Conservation (phyloP, 2,113 vertebrate genomes). For the Eulacestoma nigropectus region DNA sequence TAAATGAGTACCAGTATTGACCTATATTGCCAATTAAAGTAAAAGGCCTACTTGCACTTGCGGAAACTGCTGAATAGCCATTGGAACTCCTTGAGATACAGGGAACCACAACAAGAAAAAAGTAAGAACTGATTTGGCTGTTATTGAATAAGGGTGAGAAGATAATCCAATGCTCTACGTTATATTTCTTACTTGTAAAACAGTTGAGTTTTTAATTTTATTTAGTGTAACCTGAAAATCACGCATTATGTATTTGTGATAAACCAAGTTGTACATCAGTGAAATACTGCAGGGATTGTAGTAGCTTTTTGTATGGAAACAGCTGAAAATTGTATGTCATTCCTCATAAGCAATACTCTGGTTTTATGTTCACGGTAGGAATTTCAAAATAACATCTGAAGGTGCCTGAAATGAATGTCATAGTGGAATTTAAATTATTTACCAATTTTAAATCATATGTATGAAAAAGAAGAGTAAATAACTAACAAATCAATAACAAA, state of each 20-base stretch:
- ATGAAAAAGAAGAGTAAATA: conserved; percentile 19
- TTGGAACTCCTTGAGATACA: background rate
- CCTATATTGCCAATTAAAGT: background rate
- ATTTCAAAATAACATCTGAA: conserved; percentile 23
- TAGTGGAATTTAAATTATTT: conserved; percentile 8
- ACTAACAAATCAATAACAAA: conserved; percentile 45
- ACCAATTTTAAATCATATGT: conserved; percentile 17
- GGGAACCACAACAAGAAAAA: background rate
- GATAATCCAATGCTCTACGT: background rate
- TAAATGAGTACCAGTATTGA: background rate
- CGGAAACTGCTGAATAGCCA: background rate
- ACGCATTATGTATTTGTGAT: background rate
- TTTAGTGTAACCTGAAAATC: background rate
- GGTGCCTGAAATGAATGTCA: background rate
- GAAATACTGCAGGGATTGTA: background rate
- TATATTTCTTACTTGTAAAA: background rate
- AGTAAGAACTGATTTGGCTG: background rate
- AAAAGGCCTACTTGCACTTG: background rate
- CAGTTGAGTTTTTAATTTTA: background rate
- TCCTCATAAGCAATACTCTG: background rate
- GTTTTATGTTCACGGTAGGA: background rate
- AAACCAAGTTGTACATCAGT: background rate
- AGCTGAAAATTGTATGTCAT: background rate
- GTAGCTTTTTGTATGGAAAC: background rate
- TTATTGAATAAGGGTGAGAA: background rate